These are phyloP conservation scores for Megalonaias nervosa DNA, from an alignment of 1,140 invertebrate species.

Conservation along the genomic window DNA sequence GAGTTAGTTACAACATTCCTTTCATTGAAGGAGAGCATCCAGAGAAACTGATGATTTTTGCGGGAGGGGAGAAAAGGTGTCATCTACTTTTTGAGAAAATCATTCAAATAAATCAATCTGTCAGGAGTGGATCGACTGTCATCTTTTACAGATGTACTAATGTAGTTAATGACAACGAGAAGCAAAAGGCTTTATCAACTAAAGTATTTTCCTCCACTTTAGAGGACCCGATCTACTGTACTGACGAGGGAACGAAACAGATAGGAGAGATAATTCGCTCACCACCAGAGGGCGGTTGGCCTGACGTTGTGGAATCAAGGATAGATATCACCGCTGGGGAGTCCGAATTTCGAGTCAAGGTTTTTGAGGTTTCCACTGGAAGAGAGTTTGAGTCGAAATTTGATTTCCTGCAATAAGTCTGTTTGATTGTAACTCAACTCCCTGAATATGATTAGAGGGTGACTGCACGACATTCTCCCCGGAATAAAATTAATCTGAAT, in stretches of 20 bases:
- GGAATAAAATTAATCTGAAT: too few relatives aligned
- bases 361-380: slow-evolving; percentile 9
- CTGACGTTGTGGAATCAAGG: slow-evolving; percentile 23
- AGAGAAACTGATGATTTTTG: slow-evolving; percentile 11
- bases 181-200: slow-evolving; percentile 19
- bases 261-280: slow-evolving; percentile 29
- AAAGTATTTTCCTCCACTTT: slow-evolving; percentile 24
- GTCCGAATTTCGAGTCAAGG: slow-evolving; percentile 16
- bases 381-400: slow-evolving; percentile 19
- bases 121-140: slow-evolving; percentile 13
- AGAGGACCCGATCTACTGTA: slow-evolving; percentile 19
- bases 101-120: slow-evolving; percentile 23
- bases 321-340: slow-evolving; percentile 31
- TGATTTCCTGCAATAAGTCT: slow-evolving; percentile 12
- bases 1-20: slow-evolving; percentile 13
- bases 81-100: slow-evolving; percentile 29
- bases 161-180: slow-evolving; percentile 1
- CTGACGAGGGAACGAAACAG: slow-evolving; percentile 18
- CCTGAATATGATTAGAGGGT: too few relatives aligned
- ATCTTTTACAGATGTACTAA: slow-evolving; percentile 15
- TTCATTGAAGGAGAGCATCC: slow-evolving; percentile 13
- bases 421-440: not conserved
- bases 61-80: slow-evolving; percentile 19
- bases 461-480: too few relatives aligned
- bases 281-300: slow-evolving; percentile 25